Conservation (phyloP, 2,797 vertebrate genomes). For the Manis javanica region DNA sequence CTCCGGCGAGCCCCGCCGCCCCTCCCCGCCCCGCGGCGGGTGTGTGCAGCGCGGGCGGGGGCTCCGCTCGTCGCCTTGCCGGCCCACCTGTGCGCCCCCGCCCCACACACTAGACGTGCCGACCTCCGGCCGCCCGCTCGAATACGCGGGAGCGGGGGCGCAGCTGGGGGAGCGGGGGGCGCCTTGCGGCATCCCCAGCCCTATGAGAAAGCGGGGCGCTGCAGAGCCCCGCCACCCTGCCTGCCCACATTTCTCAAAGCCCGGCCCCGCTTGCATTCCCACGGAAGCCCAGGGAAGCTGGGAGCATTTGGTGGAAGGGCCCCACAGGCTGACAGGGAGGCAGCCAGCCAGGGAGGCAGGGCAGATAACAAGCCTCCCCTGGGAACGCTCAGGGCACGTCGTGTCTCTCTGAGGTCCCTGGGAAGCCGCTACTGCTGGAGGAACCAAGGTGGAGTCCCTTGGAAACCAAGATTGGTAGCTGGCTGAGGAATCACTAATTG, state of each 20-base stretch:
- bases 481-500: not conserved
- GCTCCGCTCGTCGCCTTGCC: not conserved
- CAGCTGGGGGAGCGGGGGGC: not conserved
- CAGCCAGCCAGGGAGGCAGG: constrained; percentile 22
- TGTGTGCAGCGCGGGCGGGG: constrained; percentile 55
- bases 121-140: not conserved
- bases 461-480: not conserved
- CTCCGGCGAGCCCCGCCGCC: constrained; percentile 45
- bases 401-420: constrained; percentile 50
- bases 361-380: constrained; percentile 46
- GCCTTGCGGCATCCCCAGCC: not conserved
- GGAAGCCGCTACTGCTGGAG: constrained; percentile 57
- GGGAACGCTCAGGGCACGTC: not conserved
- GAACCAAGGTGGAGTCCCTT: constrained; percentile 61
- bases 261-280: constrained; percentile 18
- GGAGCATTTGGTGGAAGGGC: constrained; percentile 57
- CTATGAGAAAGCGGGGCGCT: not conserved
- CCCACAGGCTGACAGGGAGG: constrained; percentile 54
- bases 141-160: not conserved
- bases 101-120: not conserved
- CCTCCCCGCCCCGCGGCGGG: constrained; percentile 40
- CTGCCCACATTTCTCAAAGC: not conserved
- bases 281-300: constrained; percentile 51
- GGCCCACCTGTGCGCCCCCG: not conserved
- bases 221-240: not conserved